Percentiles rank a stretch among this genome's conserved stretches.
These are phyloP conservation scores for Polyommatus icarus DNA, from an alignment of 2,888 invertebrate genomes.

Conservation along the genomic window DNA sequence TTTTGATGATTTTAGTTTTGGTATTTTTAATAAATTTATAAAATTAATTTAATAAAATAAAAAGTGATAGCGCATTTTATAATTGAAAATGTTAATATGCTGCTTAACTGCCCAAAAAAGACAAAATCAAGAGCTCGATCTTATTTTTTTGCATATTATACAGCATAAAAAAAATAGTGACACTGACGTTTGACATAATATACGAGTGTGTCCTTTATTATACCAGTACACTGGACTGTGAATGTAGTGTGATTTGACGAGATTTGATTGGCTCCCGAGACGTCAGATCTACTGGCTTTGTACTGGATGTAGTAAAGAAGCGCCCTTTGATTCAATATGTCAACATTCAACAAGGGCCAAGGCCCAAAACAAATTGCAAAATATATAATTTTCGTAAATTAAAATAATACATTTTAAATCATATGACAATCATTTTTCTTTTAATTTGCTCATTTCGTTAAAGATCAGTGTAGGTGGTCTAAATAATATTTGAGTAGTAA, in stretches of 20 bases:
- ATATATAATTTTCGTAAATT: too few relatives aligned
- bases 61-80: not conserved
- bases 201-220: too few relatives aligned
- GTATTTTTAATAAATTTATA: not conserved
- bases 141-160: too few relatives aligned
- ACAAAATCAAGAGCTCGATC: too few relatives aligned
- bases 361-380: not conserved
- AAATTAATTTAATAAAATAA: not conserved
- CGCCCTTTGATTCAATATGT: not conserved
- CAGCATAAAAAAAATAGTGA: too few relatives aligned
- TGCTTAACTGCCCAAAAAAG: too few relatives aligned
- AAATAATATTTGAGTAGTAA: too few relatives aligned
- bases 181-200: too few relatives aligned
- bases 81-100: too few relatives aligned
- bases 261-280: not conserved
- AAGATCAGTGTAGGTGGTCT: not conserved
- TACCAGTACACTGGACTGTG: not conserved
- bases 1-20: not conserved
- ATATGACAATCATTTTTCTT: not conserved
- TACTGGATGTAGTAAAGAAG: not conserved
- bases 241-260: not conserved
- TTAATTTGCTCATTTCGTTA: not conserved
- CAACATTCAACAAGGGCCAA: not conserved
- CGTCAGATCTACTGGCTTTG: not conserved
- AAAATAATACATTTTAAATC: too few relatives aligned